phyloP scores from a whole-genome alignment of 1,140 invertebrate species.

The Holotrichia oblita region DNA sequence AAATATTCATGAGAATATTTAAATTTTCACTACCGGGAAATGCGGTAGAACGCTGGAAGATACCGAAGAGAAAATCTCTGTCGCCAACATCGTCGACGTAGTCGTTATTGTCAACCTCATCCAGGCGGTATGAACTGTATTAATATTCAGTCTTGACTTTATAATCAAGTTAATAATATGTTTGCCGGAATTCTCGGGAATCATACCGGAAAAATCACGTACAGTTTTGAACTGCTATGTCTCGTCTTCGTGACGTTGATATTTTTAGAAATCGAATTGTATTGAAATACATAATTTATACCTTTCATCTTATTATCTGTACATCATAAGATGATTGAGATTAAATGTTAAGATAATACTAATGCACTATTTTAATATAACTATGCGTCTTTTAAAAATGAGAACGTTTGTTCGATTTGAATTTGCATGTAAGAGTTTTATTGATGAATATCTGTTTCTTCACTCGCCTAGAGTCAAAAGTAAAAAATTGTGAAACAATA shows the following conservation, averaged over 20 bases:
- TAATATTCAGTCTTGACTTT: slow-evolving; percentile 37
- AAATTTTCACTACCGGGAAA: slow-evolving; percentile 31
- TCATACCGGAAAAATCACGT: slow-evolving; percentile 30
- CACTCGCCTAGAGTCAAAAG: no score
- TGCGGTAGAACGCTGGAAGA: not conserved
- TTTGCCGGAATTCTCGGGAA: slow-evolving; percentile 6
- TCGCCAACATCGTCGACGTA: not conserved
- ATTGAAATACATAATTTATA: slow-evolving; percentile 26
- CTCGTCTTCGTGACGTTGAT: not conserved
- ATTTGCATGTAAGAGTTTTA: no score
- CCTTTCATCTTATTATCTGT: no score
- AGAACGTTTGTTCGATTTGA: no score
- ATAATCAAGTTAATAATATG: slow-evolving; percentile 37
- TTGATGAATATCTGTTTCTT: no score
- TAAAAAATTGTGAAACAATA: no score
- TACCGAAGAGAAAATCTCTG: slow-evolving; percentile 17
- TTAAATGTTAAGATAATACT: no score
- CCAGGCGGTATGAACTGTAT: slow-evolving; percentile 24
- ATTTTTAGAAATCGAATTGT: slow-evolving; percentile 4
- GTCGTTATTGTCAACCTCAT: slow-evolving; percentile 28
- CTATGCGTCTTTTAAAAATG: no score
- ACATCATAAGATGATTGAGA: no score
- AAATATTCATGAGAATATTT: slow-evolving; percentile 36
- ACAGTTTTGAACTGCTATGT: slow-evolving; percentile 12
- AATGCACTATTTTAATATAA: no score